Conservation (phyloP, 2,888 invertebrate genomes). For the Petrophora chlorosata region DNA sequence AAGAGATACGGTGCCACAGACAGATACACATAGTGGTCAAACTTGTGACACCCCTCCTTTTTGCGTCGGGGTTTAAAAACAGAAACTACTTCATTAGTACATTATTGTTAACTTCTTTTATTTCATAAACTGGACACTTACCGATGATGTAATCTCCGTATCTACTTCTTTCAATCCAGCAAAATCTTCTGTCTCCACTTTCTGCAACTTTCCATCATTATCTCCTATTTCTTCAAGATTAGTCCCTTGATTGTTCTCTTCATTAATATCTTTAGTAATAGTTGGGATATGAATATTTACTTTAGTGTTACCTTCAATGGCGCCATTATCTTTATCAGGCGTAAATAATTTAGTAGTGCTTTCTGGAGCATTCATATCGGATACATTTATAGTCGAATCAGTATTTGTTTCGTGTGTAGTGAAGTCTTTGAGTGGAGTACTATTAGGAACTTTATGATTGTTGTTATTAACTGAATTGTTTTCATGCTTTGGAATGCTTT, state of each 20-base stretch:
- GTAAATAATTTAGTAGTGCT: slow-evolving; percentile 8
- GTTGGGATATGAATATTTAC: neutral
- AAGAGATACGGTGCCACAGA: too few species aligned
- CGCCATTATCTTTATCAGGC: slow-evolving; percentile 7
- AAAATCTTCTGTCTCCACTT: neutral
- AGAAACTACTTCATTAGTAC: too few species aligned
- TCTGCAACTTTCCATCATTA: slow-evolving; percentile 6
- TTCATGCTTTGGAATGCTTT: slow-evolving; percentile 1
- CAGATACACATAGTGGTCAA: too few species aligned
- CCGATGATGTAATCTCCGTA: slow-evolving; percentile 33
- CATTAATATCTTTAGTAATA: neutral
- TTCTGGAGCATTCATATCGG: slow-evolving; percentile 9
- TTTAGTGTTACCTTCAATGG: slow-evolving; percentile 2
- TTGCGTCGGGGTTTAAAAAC: too few species aligned
- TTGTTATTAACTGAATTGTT: too few species aligned
- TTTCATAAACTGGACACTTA: too few species aligned
- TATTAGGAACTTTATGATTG: too few species aligned
- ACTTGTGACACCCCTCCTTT: too few species aligned
- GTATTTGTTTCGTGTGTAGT: neutral
- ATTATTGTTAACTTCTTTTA: too few species aligned
- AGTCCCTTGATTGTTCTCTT: slow-evolving; percentile 1
- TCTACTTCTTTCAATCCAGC: slow-evolving; percentile 32
- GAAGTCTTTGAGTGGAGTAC: slow-evolving; percentile 1
- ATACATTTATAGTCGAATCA: slow-evolving; percentile 1
- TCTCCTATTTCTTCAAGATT: slow-evolving; percentile 5